Conservation (phyloP, 1,140 invertebrate genomes). For the Cyphomyrmex costatus region DNA sequence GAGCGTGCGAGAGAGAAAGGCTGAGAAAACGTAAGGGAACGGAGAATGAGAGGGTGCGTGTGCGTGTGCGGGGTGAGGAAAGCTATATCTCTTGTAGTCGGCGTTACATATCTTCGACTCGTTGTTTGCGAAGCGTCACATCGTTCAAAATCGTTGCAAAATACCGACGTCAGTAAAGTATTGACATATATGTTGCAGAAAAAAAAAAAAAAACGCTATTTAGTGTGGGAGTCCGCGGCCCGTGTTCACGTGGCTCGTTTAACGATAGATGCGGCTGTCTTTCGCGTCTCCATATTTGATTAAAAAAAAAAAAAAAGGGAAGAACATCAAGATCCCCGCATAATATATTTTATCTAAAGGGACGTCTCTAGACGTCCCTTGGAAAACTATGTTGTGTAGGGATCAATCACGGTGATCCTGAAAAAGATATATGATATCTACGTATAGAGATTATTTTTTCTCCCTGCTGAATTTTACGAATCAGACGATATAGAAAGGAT, state of each 20-base stretch:
- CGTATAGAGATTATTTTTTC: neutral
- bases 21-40: constrained; percentile 48
- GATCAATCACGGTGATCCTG: neutral
- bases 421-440: neutral
- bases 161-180: constrained; percentile 32
- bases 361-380: too few relatives aligned
- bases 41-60: constrained; percentile 49
- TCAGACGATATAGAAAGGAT: constrained; percentile 43
- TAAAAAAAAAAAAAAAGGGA: neutral
- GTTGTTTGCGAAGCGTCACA: constrained; percentile 62
- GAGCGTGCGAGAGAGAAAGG: constrained; percentile 40
- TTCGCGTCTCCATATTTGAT: neutral
- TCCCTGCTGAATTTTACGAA: constrained; percentile 10
- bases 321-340: neutral
- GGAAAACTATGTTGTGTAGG: too few relatives aligned
- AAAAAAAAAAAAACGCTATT: too few relatives aligned
- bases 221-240: neutral
- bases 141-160: constrained; percentile 41
- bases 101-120: constrained; percentile 76
- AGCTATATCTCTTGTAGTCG: constrained; percentile 72
- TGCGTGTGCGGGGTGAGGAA: constrained; percentile 12
- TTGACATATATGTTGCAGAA: neutral
- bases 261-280: constrained; percentile 29
- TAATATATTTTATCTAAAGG: too few relatives aligned
- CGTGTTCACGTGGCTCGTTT: constrained; percentile 8